These are phyloP conservation scores for Daubentonia madagascariensis DNA, from an alignment of 2,113 vertebrate genomes.

Conservation along the genomic window DNA sequence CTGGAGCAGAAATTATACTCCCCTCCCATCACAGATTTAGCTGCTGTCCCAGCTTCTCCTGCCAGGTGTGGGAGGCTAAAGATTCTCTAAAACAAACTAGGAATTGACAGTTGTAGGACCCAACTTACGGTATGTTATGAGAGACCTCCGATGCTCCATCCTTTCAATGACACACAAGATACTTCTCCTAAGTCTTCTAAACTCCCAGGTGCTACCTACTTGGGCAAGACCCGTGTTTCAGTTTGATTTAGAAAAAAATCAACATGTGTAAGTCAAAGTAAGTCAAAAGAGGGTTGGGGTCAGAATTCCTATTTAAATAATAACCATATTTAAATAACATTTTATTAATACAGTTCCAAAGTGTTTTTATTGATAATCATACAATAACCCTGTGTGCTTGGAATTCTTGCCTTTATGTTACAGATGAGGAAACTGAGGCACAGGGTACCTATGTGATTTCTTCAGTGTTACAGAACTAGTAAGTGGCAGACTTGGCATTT, in stretches of 20 bases:
- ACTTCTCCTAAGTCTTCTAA: neutral
- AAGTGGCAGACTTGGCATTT: neutral
- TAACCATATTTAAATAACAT: neutral
- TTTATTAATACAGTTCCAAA: neutral
- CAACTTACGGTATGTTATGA: neutral
- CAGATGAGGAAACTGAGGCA: neutral
- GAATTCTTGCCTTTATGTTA: slow-evolving; percentile 31
- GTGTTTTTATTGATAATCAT: slow-evolving; percentile 30
- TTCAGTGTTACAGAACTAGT: neutral
- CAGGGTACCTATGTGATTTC: neutral
- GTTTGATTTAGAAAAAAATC: slow-evolving; percentile 14
- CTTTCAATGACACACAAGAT: neutral
- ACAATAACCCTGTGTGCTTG: neutral
- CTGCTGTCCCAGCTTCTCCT: neutral
- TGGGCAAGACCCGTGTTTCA: neutral
- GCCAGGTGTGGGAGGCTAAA: neutral
- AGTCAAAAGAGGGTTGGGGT: neutral
- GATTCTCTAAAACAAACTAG: neutral
- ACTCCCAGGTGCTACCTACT: neutral
- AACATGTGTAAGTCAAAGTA: neutral
- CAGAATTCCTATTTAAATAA: neutral
- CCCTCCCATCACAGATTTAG: neutral
- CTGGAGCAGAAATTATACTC: neutral
- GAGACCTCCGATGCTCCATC: neutral
- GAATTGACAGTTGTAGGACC: neutral